phyloP scores from a whole-genome alignment of 1,140 invertebrate genomes.

The Aphaenogaster floridana region DNA sequence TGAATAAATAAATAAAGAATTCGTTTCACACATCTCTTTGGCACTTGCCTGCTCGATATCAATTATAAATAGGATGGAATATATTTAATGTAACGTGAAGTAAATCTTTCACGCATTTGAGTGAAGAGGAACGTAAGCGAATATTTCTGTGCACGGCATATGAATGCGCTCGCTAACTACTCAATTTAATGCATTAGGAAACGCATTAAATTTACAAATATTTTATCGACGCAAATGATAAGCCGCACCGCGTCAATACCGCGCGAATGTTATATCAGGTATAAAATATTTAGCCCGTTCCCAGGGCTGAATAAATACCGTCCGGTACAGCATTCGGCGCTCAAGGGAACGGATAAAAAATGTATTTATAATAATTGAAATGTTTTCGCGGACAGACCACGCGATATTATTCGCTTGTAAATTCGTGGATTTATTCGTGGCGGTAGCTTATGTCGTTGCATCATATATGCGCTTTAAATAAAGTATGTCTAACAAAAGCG shows the following conservation, averaged over 20 bases:
- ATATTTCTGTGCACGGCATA: background rate
- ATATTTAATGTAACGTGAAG: slow-evolving; percentile 22
- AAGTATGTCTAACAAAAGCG: slow-evolving; percentile 24
- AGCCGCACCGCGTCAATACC: background rate
- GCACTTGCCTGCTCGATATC: background rate
- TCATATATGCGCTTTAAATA: slow-evolving; percentile 47
- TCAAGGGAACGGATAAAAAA: slow-evolving; percentile 26
- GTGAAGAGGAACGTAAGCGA: background rate
- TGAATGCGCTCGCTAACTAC: background rate
- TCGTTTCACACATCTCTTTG: slow-evolving; percentile 6
- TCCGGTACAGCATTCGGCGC: background rate
- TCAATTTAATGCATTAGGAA: slow-evolving; percentile 43
- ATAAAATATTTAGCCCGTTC: slow-evolving; percentile 43
- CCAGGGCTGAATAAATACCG: background rate
- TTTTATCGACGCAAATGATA: slow-evolving; percentile 49
- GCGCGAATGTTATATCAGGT: slow-evolving; percentile 34
- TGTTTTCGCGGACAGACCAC: background rate
- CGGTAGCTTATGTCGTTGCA: slow-evolving; percentile 15
- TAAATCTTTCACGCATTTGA: slow-evolving; percentile 13
- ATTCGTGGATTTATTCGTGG: slow-evolving; percentile 21
- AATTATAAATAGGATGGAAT: slow-evolving; percentile 18
- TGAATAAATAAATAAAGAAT: slow-evolving; percentile 6
- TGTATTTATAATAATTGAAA: slow-evolving; percentile 64
- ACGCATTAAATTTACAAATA: slow-evolving; percentile 52
- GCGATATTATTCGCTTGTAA: slow-evolving; percentile 25